A percentile compares a stretch with the other conserved stretches of the same genome.
phyloP scores from a whole-genome alignment of 2,797 vertebrate genomes.

The Sebastes aleutianus region DNA sequence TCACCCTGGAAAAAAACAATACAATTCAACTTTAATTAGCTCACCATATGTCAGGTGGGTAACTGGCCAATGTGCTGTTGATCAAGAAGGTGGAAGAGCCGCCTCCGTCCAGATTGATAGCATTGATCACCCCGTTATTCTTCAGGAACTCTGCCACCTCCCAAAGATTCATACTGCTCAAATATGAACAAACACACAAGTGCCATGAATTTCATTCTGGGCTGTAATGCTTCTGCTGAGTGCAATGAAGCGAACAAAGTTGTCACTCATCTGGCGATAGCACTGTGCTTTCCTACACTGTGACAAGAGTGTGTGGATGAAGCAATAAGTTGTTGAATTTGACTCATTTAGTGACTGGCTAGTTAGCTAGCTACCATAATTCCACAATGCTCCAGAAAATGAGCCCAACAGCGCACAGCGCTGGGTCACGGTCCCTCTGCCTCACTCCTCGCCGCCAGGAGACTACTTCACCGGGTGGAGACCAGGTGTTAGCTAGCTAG shows the following conservation, averaged over 20 bases:
- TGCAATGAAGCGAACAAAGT: no score
- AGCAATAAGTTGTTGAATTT: no score
- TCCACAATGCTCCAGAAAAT: no score
- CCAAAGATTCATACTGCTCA: slow-evolving; percentile 1
- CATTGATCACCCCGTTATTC: slow-evolving; percentile 84
- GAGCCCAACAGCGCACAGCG: no score
- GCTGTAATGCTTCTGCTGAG: neutral
- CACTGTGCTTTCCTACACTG: no score
- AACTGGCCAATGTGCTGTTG: neutral
- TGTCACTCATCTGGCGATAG: no score
- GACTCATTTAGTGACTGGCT: no score
- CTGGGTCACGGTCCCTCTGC: no score
- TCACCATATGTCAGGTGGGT: neutral
- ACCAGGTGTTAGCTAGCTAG: no score
- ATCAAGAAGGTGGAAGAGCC: slow-evolving; percentile 76
- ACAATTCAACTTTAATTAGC: neutral
- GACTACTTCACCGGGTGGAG: accelerated
- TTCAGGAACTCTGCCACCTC: slow-evolving; percentile 86
- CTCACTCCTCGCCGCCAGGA: no score
- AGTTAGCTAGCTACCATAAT: no score
- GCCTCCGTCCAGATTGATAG: slow-evolving; percentile 91
- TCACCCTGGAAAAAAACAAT: neutral
- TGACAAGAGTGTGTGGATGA: no score
- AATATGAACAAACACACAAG: neutral
- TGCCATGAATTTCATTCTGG: neutral